Percentiles rank a stretch among this genome's conserved stretches.
These are phyloP conservation scores for Porites lutea DNA, from an alignment of 64 coral and sea anemone genomes.

Conservation along the genomic window DNA sequence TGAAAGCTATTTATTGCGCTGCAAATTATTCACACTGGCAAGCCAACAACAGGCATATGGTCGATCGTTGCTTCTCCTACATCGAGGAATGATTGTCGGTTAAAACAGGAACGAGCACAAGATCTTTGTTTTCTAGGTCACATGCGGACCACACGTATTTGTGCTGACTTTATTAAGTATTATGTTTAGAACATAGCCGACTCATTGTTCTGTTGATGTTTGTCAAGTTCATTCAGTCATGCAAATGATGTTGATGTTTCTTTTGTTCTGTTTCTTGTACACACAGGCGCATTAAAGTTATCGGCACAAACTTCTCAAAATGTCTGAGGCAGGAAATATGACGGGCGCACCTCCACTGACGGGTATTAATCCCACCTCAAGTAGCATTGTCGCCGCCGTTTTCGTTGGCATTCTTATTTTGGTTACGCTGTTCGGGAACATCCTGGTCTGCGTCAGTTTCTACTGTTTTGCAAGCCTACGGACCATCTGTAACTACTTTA, in stretches of 20 bases:
- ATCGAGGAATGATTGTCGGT: background rate
- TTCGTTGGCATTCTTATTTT: constrained; percentile 67
- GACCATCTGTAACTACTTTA: constrained; percentile 80
- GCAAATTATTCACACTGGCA: background rate
- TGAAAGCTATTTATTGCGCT: background rate
- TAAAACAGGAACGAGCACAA: too few species aligned
- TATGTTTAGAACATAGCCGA: background rate
- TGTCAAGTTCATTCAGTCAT: constrained; percentile 28
- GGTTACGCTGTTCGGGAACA: constrained; percentile 67
- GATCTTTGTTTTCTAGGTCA: background rate
- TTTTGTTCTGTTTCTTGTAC: constrained; percentile 46
- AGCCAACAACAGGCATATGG: background rate
- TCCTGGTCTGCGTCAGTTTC: constrained; percentile 57
- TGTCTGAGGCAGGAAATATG: constrained; percentile 51
- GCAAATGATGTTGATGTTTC: constrained; percentile 33
- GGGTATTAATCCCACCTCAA: constrained; percentile 9
- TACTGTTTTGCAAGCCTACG: constrained; percentile 64
- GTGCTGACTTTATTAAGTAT: background rate
- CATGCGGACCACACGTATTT: background rate
- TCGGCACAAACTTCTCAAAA: background rate
- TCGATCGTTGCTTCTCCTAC: background rate
- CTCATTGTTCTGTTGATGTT: constrained; percentile 1
- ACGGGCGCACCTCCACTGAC: constrained; percentile 1
- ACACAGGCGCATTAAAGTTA: constrained; percentile 30
- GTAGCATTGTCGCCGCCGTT: constrained; percentile 43